phyloP scores from a whole-genome alignment of 2,888 invertebrate genomes.

The Zeuzera pyrina region DNA sequence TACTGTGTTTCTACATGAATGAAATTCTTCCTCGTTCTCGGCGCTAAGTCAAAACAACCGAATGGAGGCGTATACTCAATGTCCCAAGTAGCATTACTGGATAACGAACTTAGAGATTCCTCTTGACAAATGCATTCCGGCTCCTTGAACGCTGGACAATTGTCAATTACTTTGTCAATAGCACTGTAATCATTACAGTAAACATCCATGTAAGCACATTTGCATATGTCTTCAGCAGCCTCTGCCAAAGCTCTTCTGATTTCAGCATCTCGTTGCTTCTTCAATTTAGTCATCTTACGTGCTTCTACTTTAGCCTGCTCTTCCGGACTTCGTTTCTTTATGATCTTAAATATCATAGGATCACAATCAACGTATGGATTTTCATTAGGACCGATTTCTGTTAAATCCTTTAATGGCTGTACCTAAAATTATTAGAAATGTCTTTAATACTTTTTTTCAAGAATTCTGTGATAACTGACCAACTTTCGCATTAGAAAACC shows the following conservation, averaged over 20 bases:
- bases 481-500: no score
- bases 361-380: constrained; percentile 80
- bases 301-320: constrained; percentile 70
- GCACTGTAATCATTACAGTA: constrained; percentile 59
- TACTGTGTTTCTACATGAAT: constrained; percentile 77
- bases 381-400: constrained; percentile 70
- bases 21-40: constrained; percentile 57
- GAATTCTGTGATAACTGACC: no score
- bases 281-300: constrained; percentile 67
- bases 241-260: constrained; percentile 64
- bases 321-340: constrained; percentile 71
- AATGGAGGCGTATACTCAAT: constrained; percentile 82
- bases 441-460: no score
- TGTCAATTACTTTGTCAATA: constrained; percentile 58
- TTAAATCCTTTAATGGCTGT: constrained; percentile 76
- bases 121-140: constrained; percentile 54
- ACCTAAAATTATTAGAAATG: constrained; percentile 60
- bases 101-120: constrained; percentile 55
- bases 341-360: constrained; percentile 78
- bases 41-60: constrained; percentile 75
- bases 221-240: constrained; percentile 56
- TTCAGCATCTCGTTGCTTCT: constrained; percentile 67
- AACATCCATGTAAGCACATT: constrained; percentile 68
- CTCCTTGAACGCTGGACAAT: constrained; percentile 57
- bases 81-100: constrained; percentile 77